Conservation (phyloP, 1,140 invertebrate genomes). For the Philotrypesis tridentata region DNA sequence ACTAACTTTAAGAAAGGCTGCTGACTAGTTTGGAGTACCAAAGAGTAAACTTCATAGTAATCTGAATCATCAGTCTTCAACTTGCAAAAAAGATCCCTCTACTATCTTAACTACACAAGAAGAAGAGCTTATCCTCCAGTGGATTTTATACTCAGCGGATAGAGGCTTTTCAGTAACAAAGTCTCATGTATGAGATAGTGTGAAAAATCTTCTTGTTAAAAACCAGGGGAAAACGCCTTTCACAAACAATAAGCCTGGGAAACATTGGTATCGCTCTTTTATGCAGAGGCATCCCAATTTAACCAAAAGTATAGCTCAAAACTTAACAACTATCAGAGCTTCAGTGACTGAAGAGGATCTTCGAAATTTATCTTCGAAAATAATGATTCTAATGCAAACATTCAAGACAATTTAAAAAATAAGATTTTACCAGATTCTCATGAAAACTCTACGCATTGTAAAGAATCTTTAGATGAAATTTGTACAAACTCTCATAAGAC, state of each 20-base stretch:
- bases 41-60: slow-evolving; percentile 23
- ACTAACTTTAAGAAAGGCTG: neutral
- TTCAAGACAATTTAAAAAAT: too few species aligned
- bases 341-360: neutral
- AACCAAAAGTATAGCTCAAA: neutral
- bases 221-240: neutral
- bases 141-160: neutral
- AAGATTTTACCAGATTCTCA: too few species aligned
- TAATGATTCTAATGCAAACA: too few species aligned
- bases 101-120: neutral
- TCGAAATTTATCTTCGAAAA: neutral
- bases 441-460: too few species aligned
- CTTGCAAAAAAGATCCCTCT: neutral
- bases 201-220: neutral
- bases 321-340: neutral
- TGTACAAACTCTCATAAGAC: too few species aligned
- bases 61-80: neutral
- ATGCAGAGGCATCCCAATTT: neutral
- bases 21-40: slow-evolving; percentile 10
- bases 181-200: neutral
- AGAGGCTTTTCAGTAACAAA: neutral
- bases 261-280: neutral
- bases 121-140: neutral
- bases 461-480: too few species aligned
- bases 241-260: neutral